Base-by-base conservation (phyloP, 2,797 vertebrate species). In the Parauchenoglanis ngamensis region DNA sequence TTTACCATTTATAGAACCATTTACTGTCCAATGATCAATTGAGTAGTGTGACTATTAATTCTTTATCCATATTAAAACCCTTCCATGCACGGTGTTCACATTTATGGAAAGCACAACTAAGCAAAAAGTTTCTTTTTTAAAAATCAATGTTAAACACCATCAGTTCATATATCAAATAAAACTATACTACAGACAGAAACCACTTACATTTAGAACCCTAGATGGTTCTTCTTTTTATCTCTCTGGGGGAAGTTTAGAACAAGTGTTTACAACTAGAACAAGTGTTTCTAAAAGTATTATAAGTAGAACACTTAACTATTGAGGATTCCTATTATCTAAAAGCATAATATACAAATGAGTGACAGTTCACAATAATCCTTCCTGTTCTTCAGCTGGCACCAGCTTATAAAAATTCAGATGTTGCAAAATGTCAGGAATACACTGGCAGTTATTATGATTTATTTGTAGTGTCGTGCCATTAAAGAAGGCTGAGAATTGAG, bases 401-500 rank as follows among this genome's bases (percentile, higher is more conserved):
- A 54, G 68, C 49, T 65, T 67, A 80, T 7, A 85, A 85, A 83
- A 49, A 49, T 40, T 21, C 63, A 80, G 40, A 73, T 54, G 63
- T 49, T 77, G 67, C 49, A 56, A 54, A 78, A 68, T 52, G 61
- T 87, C 84, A 46, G 73, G 80, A 80, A 85, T 65, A 75, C 73
- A 68, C 28, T 61, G 59, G 49, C 73, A 86, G 13, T 76, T 75
- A 52, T 49, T 80, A 85, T 76, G 35, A 57, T 73, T 84, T 80
- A 75, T 85, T 87, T 89, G 23, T 79, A 89, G 76, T 87, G 86
- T 54, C 21, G 84, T 56, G 68, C 59, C 61, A 10, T 67, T 56
- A 13, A 73, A 54, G 56, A 78, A 21, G 46, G 78, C 40, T 78
- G 70, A 81, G 80, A 82, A 79, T 70, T 44, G 67, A 83, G 79